A percentile compares a stretch with the other conserved stretches of the same genome.
Conservation (phyloP, 53 echinoderm and acorn worm species). For the Patiria pectinifera region DNA sequence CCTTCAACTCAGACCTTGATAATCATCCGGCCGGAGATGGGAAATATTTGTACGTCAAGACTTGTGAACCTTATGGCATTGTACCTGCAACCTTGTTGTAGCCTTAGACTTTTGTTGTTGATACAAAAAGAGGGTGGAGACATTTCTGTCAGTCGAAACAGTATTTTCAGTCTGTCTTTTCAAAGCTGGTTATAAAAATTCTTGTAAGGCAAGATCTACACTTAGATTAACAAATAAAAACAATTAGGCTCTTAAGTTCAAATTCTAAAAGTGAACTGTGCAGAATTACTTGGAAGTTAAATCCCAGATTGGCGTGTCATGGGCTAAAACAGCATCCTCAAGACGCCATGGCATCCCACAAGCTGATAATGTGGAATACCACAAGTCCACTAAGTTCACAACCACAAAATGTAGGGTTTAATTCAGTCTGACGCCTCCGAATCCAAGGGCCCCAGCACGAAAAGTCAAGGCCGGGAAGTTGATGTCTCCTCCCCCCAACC, state of each 20-base stretch:
- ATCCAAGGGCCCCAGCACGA: no score
- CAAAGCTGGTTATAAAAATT: no score
- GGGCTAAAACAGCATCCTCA: neutral
- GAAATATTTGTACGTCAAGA: neutral
- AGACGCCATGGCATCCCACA: neutral
- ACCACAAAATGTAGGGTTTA: no score
- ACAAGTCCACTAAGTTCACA: neutral
- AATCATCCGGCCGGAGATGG: neutral
- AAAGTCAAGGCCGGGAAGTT: neutral
- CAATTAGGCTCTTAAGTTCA: no score
- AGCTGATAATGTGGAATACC: neutral
- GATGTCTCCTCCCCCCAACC: neutral
- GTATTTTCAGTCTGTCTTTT: no score
- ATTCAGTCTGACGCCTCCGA: no score
- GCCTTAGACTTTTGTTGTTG: neutral
- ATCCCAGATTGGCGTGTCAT: neutral
- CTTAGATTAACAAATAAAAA: no score
- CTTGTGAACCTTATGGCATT: neutral
- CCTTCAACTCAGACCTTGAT: neutral
- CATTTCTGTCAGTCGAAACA: no score
- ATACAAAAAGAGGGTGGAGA: no score
- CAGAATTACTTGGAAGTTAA: no score
- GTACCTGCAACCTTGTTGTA: neutral
- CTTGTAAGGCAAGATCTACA: no score
- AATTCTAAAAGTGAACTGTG: no score